Conservation (phyloP, 2,113 vertebrate species). For the Tragelaphus imberbis region DNA sequence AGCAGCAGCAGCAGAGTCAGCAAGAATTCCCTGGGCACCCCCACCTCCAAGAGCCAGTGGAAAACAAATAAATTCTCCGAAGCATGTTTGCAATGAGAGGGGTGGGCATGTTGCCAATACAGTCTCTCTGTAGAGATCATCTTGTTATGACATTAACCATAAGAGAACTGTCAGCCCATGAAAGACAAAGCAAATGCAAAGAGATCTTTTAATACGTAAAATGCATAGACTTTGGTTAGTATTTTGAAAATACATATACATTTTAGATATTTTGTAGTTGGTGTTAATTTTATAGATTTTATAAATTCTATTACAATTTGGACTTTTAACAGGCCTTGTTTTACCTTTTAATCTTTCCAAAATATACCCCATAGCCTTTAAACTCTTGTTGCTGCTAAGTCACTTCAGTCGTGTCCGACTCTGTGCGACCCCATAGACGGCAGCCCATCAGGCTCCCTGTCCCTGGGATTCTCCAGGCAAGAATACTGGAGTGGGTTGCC, state of each 20-base stretch:
- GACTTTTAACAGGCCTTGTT: not conserved
- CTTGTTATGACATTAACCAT: not conserved
- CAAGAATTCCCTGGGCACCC: not conserved
- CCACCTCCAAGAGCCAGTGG: not conserved
- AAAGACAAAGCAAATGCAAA: not conserved
- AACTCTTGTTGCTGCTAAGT: not conserved
- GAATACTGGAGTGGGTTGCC: too few relatives aligned
- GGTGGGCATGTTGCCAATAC: not conserved
- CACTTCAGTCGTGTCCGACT: too few relatives aligned
- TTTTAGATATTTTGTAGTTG: not conserved
- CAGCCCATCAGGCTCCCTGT: too few relatives aligned
- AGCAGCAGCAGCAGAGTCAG: not conserved
- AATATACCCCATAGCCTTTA: not conserved
- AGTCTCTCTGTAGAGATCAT: not conserved
- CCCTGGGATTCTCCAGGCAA: too few relatives aligned
- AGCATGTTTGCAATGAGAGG: not conserved
- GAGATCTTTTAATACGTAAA: not conserved
- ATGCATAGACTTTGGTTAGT: not conserved
- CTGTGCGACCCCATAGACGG: too few relatives aligned
- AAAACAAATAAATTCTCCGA: conserved; percentile 24
- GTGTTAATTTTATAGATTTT: not conserved
- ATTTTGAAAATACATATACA: not conserved
- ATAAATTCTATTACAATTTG: not conserved
- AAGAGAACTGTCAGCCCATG: not conserved
- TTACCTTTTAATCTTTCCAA: not conserved